phyloP scores from a whole-genome alignment of 53 echinoderm and acorn worm genomes.

The Paracentrotus lividus region DNA sequence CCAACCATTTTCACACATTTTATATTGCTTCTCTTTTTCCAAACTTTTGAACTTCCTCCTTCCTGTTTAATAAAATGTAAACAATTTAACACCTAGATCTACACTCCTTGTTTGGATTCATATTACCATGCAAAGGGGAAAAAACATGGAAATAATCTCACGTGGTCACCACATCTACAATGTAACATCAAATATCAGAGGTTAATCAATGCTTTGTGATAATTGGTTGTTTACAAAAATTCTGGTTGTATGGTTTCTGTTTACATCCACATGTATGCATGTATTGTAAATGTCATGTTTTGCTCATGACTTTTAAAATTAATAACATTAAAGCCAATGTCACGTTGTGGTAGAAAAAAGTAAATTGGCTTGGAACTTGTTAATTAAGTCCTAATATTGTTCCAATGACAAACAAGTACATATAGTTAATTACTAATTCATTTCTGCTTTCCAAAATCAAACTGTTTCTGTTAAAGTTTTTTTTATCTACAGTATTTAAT shows the following conservation, averaged over 20 bases:
- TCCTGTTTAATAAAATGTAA: background rate
- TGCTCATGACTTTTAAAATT: no score
- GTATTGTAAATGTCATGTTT: background rate
- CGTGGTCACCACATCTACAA: background rate
- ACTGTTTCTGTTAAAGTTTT: no score
- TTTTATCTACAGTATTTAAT: background rate
- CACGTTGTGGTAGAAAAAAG: no score
- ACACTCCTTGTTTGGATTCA: background rate
- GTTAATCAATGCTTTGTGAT: background rate
- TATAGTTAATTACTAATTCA: no score
- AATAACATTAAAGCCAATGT: no score
- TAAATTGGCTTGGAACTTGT: no score
- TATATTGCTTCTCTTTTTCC: slow-evolving; percentile 13
- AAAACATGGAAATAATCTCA: no score
- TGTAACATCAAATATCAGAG: slow-evolving; percentile 8
- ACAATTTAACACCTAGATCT: slow-evolving; percentile 13
- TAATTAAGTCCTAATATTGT: no score
- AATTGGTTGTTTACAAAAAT: background rate
- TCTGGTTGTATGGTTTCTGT: slow-evolving; percentile 18
- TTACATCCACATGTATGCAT: background rate
- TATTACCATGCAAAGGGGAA: background rate
- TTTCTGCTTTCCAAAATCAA: no score
- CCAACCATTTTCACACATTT: slow-evolving; percentile 9
- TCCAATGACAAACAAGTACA: no score
- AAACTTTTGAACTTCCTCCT: background rate